phyloP scores from a whole-genome alignment of 2,888 invertebrate species.

The Limenitis camilla region DNA sequence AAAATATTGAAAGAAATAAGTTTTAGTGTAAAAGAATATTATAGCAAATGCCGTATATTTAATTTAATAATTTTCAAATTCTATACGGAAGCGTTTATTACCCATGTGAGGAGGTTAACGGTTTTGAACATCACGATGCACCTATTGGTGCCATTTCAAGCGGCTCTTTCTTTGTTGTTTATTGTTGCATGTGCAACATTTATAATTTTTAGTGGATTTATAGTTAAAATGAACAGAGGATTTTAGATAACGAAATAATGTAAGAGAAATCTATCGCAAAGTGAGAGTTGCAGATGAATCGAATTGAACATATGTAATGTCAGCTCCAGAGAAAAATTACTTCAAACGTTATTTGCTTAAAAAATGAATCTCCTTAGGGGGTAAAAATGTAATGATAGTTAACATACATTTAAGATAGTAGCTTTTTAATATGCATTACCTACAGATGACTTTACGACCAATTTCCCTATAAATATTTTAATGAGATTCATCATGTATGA shows the following conservation, averaged over 20 bases:
- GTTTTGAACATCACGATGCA: slow-evolving; percentile 38
- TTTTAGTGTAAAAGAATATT: background rate
- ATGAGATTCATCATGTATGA: slow-evolving; percentile 6
- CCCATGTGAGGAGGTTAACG: slow-evolving; percentile 41
- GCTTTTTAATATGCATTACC: too few relatives aligned
- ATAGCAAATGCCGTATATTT: background rate
- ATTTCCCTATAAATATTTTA: background rate
- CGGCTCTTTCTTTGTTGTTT: slow-evolving; percentile 15
- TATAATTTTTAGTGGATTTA: too few relatives aligned
- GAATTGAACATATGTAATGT: too few relatives aligned
- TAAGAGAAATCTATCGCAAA: too few relatives aligned
- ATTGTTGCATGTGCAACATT: background rate
- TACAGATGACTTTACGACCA: background rate
- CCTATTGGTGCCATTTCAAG: slow-evolving; percentile 31
- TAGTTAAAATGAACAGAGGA: too few relatives aligned
- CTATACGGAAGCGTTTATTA: slow-evolving; percentile 33
- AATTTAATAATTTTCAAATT: slow-evolving; percentile 17
- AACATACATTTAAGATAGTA: too few relatives aligned
- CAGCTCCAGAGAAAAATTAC: too few relatives aligned
- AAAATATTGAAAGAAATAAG: background rate
- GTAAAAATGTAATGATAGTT: too few relatives aligned
- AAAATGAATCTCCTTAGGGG: too few relatives aligned
- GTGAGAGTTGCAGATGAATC: too few relatives aligned
- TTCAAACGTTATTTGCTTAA: too few relatives aligned
- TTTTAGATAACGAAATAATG: background rate